Conservation (phyloP, 2,888 invertebrate genomes). For the Lithophane leautieri region DNA sequence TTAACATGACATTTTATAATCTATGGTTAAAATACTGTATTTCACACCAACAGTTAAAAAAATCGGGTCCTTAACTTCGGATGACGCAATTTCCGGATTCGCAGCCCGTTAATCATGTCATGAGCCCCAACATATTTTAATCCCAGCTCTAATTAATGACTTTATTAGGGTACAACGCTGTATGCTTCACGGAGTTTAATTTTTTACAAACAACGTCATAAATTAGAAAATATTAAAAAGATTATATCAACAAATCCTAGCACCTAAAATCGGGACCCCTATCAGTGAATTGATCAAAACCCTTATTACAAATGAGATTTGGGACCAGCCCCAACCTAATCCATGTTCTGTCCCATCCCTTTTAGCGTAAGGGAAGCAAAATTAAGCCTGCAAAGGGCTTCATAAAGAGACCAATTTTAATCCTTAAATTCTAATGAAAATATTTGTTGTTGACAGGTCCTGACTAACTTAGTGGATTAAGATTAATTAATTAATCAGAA, state of each 20-base stretch:
- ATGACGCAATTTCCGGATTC: conserved; percentile 51
- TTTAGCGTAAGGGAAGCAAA: conserved; percentile 61
- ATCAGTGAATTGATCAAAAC: conserved; percentile 67
- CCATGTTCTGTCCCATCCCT: conserved; percentile 58
- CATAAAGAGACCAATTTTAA: conserved; percentile 64
- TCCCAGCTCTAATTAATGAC: conserved; percentile 56
- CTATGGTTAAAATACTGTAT: no score
- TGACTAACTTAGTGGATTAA: conserved; percentile 31
- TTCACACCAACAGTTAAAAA: neutral
- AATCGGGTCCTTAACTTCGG: conserved; percentile 2
- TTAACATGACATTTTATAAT: no score
- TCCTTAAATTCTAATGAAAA: conserved; percentile 57
- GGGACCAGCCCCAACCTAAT: conserved; percentile 63
- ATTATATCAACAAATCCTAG: conserved; percentile 59
- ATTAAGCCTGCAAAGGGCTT: conserved; percentile 58
- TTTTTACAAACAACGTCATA: conserved; percentile 51
- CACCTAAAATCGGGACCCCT: conserved; percentile 57
- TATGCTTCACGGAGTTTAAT: conserved; percentile 44
- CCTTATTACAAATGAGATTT: conserved; percentile 69
- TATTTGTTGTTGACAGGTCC: conserved; percentile 47
- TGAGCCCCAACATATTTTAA: conserved; percentile 44
- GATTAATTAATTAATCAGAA: conserved; percentile 36
- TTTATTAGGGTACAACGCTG: conserved; percentile 51
- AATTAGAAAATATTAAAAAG: conserved; percentile 62
- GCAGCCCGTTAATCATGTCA: conserved; percentile 40